Evolutionary conservation across 2,797 vertebrate species (phyloP).

Genomic region (Lerista edwardsae): DNA sequence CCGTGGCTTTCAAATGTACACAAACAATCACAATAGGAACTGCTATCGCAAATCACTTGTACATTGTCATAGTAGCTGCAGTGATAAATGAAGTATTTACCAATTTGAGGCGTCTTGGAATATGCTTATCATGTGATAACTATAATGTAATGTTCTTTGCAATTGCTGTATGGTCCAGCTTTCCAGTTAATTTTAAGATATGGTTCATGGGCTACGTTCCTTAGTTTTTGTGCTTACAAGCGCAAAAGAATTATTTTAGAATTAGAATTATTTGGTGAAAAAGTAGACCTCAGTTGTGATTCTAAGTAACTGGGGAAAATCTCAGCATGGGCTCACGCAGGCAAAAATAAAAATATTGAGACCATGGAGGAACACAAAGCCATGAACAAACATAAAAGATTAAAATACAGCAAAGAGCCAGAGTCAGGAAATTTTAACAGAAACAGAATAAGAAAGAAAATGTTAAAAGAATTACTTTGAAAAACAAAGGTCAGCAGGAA

Average conservation of each 20-base stretch:
- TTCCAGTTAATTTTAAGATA: neutral
- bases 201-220: neutral
- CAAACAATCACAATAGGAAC: neutral
- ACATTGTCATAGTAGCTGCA: neutral
- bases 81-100: neutral
- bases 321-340: neutral
- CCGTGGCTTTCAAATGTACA: neutral
- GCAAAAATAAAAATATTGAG: neutral
- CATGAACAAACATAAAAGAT: constrained; percentile 21
- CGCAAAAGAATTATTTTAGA: too few relatives aligned
- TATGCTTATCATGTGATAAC: neutral
- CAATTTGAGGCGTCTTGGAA: neutral
- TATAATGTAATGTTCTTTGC: neutral
- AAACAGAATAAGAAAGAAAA: constrained; percentile 11
- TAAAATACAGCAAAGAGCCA: constrained; percentile 3
- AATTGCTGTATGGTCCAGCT: neutral
- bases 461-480: constrained; percentile 15
- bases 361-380: constrained; percentile 29
- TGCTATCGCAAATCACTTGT: neutral
- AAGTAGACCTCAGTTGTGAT: neutral
- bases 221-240: neutral
- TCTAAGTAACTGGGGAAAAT: neutral
- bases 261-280: neutral
- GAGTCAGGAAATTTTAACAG: constrained; percentile 24
- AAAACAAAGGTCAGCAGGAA: constrained; percentile 29